A percentile compares a stretch with the other conserved stretches of the same genome.
Conservation (phyloP, 2,113 vertebrate genomes). For the Opisthocomus hoazin region DNA sequence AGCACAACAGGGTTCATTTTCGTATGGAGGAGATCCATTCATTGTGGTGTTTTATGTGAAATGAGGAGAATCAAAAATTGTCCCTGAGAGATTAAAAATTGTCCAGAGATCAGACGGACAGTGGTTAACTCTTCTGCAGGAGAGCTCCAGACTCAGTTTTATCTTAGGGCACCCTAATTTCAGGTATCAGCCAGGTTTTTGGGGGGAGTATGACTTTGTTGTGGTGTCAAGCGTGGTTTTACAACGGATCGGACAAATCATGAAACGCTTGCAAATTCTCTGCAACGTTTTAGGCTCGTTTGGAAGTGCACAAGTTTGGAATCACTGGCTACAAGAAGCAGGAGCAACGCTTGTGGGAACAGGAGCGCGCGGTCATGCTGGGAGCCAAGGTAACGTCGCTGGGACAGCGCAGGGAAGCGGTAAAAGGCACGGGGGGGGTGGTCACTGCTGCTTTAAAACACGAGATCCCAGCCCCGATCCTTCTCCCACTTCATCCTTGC, state of each 20-base stretch:
- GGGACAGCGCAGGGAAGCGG: neutral
- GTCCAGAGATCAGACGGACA: neutral
- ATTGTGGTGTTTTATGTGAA: neutral
- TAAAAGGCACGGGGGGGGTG: neutral
- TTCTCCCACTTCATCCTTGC: neutral
- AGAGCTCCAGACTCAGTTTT: neutral
- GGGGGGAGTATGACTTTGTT: neutral
- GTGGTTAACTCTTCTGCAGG: neutral
- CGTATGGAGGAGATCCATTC: neutral
- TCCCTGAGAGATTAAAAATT: neutral
- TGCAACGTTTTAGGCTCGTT: slow-evolving; percentile 76
- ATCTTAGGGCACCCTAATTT: neutral
- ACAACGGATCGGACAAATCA: neutral
- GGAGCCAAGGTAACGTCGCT: slow-evolving; percentile 80
- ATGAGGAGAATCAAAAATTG: neutral
- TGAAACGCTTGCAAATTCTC: neutral
- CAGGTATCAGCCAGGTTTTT: neutral
- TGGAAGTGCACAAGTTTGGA: slow-evolving; percentile 94
- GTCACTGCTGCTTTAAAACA: neutral
- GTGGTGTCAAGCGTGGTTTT: neutral
- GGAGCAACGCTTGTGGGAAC: slow-evolving; percentile 85
- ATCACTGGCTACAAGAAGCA: slow-evolving; percentile 92
- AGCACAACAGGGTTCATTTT: neutral
- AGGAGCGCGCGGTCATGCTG: slow-evolving; percentile 90
- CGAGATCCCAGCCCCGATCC: neutral